Evolutionary conservation across 1,140 invertebrate genomes (phyloP), one percentile per base, ranked within the genome.

Genomic region (Zelostemma sp.): DNA sequence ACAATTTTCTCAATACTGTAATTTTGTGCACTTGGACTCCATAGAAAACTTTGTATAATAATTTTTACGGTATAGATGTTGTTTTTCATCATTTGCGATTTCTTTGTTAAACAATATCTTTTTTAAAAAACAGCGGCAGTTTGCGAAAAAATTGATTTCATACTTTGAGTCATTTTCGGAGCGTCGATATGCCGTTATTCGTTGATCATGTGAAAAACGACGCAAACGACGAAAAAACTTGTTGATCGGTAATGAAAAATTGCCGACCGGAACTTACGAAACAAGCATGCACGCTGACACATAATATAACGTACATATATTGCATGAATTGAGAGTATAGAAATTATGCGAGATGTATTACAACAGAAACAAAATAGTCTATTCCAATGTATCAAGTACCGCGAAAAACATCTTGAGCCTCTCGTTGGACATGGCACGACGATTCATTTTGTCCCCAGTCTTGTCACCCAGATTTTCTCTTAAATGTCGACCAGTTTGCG

Each of bases 371-470:
- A 15, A 48, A 48, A 57, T 14, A 48, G 61, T 54, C 58, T 51
- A 55, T 58, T 65, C 41, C 63, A 77, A 63, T 59, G 50, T 62
- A 50, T 68, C 65, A 80, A 80, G 75, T 85, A 96, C 94, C 93
- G 93, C 93, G 87, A 95, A 88, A 87, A 95, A 96, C 87, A 94
- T 95, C 92, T 95, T 95, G 87, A 95, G 95, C 91, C 95, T 95
- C 87, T 94, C 93, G 86, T 94, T 93, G 87, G 95, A 90, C 84
- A 95, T 93, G 84, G 93, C 92, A 86, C 93, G 92, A 69, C 91
- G 88, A 86, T 89, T 91, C 85, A 89, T 88, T 84, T 88, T 88
- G 81, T 90, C 89, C 79, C 86, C 88, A 77, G 89, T 81, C 85
- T 88, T 88, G 84, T 88, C 88, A 82, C 88, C 75, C 58, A 78